phyloP scores from a whole-genome alignment of 2,888 invertebrate species.

The Cantharis rufa region DNA sequence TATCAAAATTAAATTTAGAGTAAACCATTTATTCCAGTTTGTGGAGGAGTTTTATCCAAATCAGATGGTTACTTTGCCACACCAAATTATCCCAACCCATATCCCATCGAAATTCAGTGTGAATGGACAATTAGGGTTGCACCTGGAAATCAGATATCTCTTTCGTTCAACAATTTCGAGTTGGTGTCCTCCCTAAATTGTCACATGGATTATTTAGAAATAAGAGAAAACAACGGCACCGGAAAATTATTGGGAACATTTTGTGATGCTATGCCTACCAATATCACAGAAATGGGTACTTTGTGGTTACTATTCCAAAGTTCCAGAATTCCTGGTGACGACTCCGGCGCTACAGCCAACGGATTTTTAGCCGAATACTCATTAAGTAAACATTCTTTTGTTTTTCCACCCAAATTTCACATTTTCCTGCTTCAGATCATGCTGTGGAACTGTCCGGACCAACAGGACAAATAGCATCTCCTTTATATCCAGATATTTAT shows the following conservation, averaged over 20 bases:
- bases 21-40: conserved; percentile 57
- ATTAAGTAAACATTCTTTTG: conserved; percentile 59
- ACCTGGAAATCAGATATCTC: conserved; percentile 55
- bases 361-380: conserved; percentile 81
- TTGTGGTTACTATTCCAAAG: conserved; percentile 82
- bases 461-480: conserved; percentile 75
- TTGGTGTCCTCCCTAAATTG: conserved; percentile 75
- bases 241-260: conserved; percentile 74
- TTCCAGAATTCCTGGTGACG: conserved; percentile 48
- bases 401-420: accelerated
- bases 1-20: no score
- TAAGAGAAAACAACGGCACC: conserved; percentile 67
- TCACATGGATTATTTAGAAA: conserved; percentile 83
- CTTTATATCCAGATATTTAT: conserved; percentile 69
- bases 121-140: conserved; percentile 73
- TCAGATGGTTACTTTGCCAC: conserved; percentile 68
- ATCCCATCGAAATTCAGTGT: conserved; percentile 73
- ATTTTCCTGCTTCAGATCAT: conserved; percentile 57
- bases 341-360: conserved; percentile 58
- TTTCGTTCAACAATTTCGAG: conserved; percentile 71
- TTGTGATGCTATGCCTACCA: conserved; percentile 72
- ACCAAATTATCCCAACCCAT: conserved; percentile 73
- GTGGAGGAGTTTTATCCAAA: conserved; percentile 69
- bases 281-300: conserved; percentile 61
- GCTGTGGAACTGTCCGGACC: conserved; percentile 72